Evolutionary conservation across 1,140 invertebrate species (phyloP), one percentile per base, ranked within the genome.

Genomic region (Ooceraea biroi): DNA sequence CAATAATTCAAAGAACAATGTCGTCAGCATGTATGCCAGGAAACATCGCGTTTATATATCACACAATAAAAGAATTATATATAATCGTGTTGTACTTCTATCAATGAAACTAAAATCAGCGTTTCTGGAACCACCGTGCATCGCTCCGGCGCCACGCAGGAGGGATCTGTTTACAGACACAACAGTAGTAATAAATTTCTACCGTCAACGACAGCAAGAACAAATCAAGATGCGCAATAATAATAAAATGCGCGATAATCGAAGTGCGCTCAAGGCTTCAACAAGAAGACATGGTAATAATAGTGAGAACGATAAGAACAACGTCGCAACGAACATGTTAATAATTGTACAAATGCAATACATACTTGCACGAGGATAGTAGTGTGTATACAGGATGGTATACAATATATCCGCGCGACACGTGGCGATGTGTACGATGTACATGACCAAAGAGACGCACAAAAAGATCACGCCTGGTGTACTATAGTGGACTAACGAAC

Each of bases 81-180:
- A 4, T 10, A 17, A 52, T 30, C 50, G 17, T n/a, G 22, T 3
- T 41, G 50, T 71, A 17, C 0, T 14, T 22, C 3, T 14, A 0
- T 58, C 19, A 58, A 58, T 25, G 19, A 57, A 58, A 73, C 41
- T 11, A 14, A 72, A 57, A 73, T 58, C 22, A 8, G 1, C 25
- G 14, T 73, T 73, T 72, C 3, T 36, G 10, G 12, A 14, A 30
- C 7, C 48, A 30, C 25, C 1, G 25, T 3, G 46, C 25, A 68
- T 68, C 2, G 17, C 48, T 7, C 36, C 30, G 25, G 1, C 14
- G 19, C n/a, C 19, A 25, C 55, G 11, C 19, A 36, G 7, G 3
- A 72, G 14, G 19, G 36, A 73, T 58, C 22, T 73, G 19, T 58
- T 73, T 73, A 41, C 30, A 55, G 25, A 71, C 50, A 72, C 27